Conservation (phyloP, 2,888 invertebrate genomes). For the Caenorhabditis macrosperma region DNA sequence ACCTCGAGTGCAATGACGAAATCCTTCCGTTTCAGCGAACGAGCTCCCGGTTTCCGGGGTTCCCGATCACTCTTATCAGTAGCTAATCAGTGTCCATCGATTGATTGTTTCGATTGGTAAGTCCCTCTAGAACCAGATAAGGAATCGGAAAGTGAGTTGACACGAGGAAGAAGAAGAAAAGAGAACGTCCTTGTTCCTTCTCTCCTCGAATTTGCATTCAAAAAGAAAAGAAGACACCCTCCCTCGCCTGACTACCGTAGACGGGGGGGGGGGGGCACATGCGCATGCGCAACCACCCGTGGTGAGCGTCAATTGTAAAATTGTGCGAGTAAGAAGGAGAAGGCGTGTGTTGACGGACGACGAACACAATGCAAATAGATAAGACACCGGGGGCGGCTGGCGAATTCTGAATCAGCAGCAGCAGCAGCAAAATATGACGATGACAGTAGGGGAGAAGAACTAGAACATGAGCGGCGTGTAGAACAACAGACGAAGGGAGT, state of each 20-base stretch:
- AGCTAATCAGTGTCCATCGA: no score
- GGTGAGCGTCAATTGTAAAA: slow-evolving; percentile 33
- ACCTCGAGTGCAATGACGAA: not conserved
- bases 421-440: not conserved
- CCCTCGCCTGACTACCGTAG: slow-evolving; percentile 13
- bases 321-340: slow-evolving; percentile 9
- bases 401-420: slow-evolving; percentile 25
- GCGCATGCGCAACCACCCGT: slow-evolving; percentile 37
- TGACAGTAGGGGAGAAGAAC: not conserved
- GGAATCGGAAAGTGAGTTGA: slow-evolving; percentile 9
- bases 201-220: slow-evolving; percentile 40
- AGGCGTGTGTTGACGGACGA: not conserved
- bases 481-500: no score
- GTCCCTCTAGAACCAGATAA: not conserved
- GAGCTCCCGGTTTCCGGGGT: no score
- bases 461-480: no score
- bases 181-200: slow-evolving; percentile 12
- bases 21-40: no score
- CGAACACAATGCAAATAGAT: slow-evolving; percentile 40
- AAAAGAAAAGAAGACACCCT: slow-evolving; percentile 10
- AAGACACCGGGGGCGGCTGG: not conserved
- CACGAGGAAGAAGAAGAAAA: not conserved
- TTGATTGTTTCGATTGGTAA: not conserved
- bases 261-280: not conserved
- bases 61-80: no score